Evolutionary conservation across 1,140 invertebrate genomes (phyloP).

Genomic region (Aphaenogaster rudis): DNA sequence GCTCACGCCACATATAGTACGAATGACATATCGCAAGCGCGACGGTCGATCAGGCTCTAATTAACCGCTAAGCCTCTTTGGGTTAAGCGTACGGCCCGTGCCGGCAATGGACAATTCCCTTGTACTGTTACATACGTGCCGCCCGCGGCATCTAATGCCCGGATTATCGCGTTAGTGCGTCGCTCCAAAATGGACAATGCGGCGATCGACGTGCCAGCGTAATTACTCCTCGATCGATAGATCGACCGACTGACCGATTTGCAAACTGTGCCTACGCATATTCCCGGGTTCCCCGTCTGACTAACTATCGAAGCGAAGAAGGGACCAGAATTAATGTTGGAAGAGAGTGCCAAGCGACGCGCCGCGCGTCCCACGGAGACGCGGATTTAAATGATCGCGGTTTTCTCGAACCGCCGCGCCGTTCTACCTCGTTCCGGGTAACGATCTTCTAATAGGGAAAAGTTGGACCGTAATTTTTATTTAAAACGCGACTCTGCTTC

Average conservation of each 20-base stretch:
- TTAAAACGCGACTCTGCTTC: not conserved
- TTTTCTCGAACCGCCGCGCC: not conserved
- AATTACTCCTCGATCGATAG: slow-evolving; percentile 52
- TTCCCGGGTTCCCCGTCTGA: too few species aligned
- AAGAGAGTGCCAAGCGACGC: not conserved
- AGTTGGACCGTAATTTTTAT: slow-evolving; percentile 35
- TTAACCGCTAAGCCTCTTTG: slow-evolving; percentile 72
- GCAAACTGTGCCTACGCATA: not conserved
- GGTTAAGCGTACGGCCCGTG: slow-evolving; percentile 55
- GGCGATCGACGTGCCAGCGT: slow-evolving; percentile 47
- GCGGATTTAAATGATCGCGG: slow-evolving; percentile 20
- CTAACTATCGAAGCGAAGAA: not conserved
- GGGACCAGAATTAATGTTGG: not conserved
- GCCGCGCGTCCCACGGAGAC: not conserved
- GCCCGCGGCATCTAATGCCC: slow-evolving; percentile 45
- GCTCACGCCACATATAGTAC: slow-evolving; percentile 1
- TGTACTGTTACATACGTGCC: slow-evolving; percentile 38
- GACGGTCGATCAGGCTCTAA: slow-evolving; percentile 70
- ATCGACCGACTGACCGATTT: slow-evolving; percentile 25
- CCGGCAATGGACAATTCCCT: slow-evolving; percentile 67
- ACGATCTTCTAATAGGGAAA: not conserved
- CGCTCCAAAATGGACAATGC: slow-evolving; percentile 55
- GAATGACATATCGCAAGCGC: slow-evolving; percentile 53
- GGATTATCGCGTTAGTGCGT: slow-evolving; percentile 53
- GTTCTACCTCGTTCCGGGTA: not conserved